Conservation (phyloP, 2,888 invertebrate species). For the Lathronympha strigana region DNA sequence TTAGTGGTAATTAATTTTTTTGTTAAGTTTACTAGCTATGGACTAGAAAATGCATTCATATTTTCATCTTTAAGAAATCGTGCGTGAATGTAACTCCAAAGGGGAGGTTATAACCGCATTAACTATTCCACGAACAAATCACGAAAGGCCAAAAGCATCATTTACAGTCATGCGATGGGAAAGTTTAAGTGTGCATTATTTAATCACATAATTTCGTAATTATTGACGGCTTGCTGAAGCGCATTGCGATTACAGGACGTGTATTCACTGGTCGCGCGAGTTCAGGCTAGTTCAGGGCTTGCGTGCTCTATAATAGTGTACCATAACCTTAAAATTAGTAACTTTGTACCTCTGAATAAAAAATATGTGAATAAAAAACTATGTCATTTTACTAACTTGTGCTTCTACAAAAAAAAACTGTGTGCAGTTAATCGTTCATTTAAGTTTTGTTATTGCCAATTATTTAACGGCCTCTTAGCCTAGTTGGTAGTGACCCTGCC, state of each 20-base stretch:
- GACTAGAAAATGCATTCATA: neutral
- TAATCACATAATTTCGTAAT: conserved; percentile 38
- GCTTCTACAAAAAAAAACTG: no score
- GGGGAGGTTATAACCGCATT: conserved; percentile 16
- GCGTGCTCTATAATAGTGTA: neutral
- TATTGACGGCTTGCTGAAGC: conserved; percentile 17
- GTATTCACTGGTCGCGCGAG: neutral
- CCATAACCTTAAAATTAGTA: neutral
- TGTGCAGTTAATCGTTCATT: no score
- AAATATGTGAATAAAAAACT: no score
- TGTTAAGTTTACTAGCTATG: no score
- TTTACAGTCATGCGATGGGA: conserved; percentile 34
- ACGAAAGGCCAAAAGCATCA: conserved; percentile 32
- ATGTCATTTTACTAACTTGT: no score
- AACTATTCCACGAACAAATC: conserved; percentile 33
- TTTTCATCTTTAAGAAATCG: neutral
- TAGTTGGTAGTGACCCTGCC: no score
- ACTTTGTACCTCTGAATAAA: no score
- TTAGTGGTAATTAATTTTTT: no score
- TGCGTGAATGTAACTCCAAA: conserved; percentile 15
- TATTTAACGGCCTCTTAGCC: no score
- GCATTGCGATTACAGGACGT: conserved; percentile 22
- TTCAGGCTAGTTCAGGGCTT: neutral
- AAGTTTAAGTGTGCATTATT: conserved; percentile 32
- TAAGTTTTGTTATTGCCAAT: no score